These are phyloP conservation scores for Pholis gunnellus DNA, from an alignment of 2,113 vertebrate species.

Conservation along the genomic window DNA sequence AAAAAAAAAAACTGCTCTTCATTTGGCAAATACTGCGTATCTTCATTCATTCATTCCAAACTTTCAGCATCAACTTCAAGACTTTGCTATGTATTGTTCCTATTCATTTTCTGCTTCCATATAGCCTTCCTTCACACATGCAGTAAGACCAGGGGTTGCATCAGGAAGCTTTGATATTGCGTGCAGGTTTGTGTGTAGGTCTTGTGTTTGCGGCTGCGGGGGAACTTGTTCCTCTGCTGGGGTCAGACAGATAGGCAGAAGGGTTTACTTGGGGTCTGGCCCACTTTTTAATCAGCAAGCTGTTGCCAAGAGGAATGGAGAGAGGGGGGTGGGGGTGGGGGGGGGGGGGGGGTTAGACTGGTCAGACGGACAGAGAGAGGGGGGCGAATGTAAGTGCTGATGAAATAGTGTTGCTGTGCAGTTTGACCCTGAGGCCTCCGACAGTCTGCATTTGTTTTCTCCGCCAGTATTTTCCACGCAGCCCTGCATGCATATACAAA, in stretches of 20 bases:
- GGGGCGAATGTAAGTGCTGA: conserved; percentile 40
- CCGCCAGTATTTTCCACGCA: conserved; percentile 10
- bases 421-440: conserved; percentile 62
- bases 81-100: conserved; percentile 2
- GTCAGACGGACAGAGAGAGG: conserved; percentile 27
- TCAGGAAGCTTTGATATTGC: conserved; percentile 62
- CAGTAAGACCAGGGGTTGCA: conserved; percentile 37
- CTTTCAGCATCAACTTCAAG: conserved; percentile 1
- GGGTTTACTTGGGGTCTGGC: conserved; percentile 64
- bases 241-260: conserved; percentile 67
- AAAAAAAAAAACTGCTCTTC: conserved; percentile 4
- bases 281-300: conserved; percentile 67
- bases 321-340: background rate
- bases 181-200: conserved; percentile 58
- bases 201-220: conserved; percentile 48
- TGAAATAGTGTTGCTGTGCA: conserved; percentile 59
- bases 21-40: conserved; percentile 12
- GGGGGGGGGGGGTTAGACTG: background rate
- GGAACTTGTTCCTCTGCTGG: conserved; percentile 45
- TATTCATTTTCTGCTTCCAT: conserved; percentile 39
- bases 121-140: conserved; percentile 19
- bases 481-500: conserved; percentile 49
- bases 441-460: conserved; percentile 61
- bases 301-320: conserved; percentile 63
- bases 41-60: conserved; percentile 2